A percentile compares a stretch with the other conserved stretches of the same genome.
phyloP scores from a whole-genome alignment of 2,113 vertebrate genomes.

The Bos indicus region DNA sequence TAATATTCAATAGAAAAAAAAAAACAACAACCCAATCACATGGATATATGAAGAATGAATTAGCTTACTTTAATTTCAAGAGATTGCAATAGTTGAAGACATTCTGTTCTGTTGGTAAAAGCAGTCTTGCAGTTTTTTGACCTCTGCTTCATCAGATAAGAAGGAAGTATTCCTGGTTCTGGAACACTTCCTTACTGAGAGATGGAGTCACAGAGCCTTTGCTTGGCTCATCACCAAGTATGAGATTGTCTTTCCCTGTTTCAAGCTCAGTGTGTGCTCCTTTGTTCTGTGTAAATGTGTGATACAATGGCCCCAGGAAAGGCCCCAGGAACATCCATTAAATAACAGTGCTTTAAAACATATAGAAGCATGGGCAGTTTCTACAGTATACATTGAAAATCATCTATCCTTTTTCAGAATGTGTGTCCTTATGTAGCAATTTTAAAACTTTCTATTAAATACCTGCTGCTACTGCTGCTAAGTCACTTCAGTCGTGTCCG shows the following conservation, averaged over 20 bases:
- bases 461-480: too few relatives aligned
- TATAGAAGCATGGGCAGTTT: neutral
- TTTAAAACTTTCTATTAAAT: neutral
- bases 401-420: neutral
- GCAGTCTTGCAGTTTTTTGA: neutral
- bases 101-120: neutral
- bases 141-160: neutral
- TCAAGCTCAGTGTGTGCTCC: neutral
- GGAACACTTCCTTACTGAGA: neutral
- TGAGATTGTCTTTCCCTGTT: neutral
- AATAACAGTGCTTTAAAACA: neutral
- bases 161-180: neutral
- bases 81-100: neutral
- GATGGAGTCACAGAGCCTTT: neutral
- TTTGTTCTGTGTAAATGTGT: neutral
- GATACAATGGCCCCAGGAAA: neutral
- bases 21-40: too few relatives aligned
- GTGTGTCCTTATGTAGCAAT: neutral
- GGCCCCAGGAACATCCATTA: neutral
- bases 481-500: rapidly evolving
- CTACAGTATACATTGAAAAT: neutral
- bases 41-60: neutral
- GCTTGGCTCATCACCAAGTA: neutral
- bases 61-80: neutral
- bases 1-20: neutral